A percentile compares a stretch with the other conserved stretches of the same genome.
Evolutionary conservation across 1,140 invertebrate species (phyloP).

Genomic region (Laupala kohalensis): DNA sequence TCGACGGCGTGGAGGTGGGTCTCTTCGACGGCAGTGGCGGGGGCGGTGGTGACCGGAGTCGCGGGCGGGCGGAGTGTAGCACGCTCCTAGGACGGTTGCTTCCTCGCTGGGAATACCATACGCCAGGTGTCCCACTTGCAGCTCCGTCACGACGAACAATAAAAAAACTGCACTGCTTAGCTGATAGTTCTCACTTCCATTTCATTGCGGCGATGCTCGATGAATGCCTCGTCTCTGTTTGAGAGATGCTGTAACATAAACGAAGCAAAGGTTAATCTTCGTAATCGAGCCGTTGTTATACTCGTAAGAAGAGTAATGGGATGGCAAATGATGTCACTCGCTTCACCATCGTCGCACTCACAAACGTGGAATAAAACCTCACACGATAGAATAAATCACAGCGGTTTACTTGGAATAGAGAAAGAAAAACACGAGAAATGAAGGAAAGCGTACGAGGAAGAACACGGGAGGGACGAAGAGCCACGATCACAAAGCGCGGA

Average conservation of each 20-base stretch:
- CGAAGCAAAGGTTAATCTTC: not conserved
- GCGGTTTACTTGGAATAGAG: not conserved
- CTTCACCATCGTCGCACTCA: not conserved
- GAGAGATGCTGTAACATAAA: not conserved
- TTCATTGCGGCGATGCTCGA: not conserved
- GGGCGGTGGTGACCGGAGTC: not conserved
- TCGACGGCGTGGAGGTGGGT: not conserved
- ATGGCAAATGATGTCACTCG: not conserved
- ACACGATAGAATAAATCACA: not conserved
- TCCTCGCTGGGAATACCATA: not conserved
- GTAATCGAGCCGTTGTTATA: not conserved
- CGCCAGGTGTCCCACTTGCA: not conserved
- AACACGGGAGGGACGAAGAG: not conserved
- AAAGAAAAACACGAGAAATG: not conserved
- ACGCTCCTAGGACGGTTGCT: not conserved
- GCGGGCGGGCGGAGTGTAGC: not conserved
- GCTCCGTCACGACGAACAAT: not conserved
- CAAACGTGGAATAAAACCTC: not conserved
- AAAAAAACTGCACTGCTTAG: not conserved
- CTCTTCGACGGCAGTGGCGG: not conserved
- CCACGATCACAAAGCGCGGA: too few species aligned
- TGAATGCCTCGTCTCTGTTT: not conserved
- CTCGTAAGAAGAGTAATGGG: not conserved
- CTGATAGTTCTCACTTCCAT: not conserved
- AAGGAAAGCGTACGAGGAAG: not conserved